These are phyloP conservation scores for Hofmannophila pseudospretella DNA, from an alignment of 2,888 invertebrate species.

Conservation along the genomic window DNA sequence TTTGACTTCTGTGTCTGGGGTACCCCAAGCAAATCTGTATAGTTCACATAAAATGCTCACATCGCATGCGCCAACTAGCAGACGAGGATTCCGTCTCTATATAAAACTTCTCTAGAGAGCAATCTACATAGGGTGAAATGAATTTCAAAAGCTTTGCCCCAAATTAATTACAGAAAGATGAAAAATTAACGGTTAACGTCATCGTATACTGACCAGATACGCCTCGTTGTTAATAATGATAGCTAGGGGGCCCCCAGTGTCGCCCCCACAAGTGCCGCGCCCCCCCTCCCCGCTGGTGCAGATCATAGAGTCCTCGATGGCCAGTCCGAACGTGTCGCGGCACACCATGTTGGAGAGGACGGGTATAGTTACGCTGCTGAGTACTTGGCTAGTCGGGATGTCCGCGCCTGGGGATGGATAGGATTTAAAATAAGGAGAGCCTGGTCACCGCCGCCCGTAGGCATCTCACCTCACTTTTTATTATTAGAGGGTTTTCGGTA, in stretches of 20 bases:
- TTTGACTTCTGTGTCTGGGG: too few relatives aligned
- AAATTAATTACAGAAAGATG: not conserved
- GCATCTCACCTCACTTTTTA: too few relatives aligned
- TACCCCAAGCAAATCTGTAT: too few relatives aligned
- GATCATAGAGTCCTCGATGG: not conserved
- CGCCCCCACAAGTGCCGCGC: not conserved
- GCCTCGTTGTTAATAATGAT: not conserved
- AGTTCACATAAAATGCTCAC: too few relatives aligned
- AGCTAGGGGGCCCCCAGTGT: not conserved
- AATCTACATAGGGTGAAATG: too few relatives aligned
- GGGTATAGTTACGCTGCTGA: conserved; percentile 13
- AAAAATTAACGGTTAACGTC: too few relatives aligned
- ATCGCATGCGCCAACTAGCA: too few relatives aligned
- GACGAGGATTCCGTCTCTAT: too few relatives aligned
- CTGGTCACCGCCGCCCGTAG: too few relatives aligned
- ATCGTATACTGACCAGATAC: not conserved
- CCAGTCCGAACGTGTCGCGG: not conserved
- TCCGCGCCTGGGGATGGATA: not conserved
- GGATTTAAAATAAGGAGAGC: too few relatives aligned
- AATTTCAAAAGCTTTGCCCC: too few relatives aligned
- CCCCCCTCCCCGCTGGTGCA: not conserved
- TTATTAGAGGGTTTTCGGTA: too few relatives aligned
- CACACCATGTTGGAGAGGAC: conserved; percentile 21
- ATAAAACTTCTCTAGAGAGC: not conserved
- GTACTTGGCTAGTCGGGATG: conserved; percentile 9